Base-by-base conservation (phyloP, 2,113 vertebrate genomes). In the Centropristis striata region DNA sequence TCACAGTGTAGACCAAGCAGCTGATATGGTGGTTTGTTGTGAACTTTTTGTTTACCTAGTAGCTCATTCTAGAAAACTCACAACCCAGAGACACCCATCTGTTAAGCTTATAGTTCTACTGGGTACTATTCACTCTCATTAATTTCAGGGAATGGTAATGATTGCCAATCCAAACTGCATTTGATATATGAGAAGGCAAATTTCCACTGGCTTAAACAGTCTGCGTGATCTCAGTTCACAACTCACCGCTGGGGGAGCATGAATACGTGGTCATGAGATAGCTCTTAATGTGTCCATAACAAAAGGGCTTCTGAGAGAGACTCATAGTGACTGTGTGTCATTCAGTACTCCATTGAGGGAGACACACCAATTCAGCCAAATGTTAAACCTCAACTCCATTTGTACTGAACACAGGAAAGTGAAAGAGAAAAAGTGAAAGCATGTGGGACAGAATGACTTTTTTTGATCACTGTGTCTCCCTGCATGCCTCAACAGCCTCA, bases 201-300 rank as follows among this genome's bases (percentile, higher is more conserved):
- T 71, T 79, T 84, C 58, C 77, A 66, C 27, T 3, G 53, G 64
- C 57, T 53, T 71, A 47, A 23, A 76, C 32, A 49, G 63, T 61
- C 15, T 18, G 85, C 20, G 21, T 70, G 85, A 59, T 58, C 55
- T 23, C 18, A 64, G 32, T 47, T 78, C 5, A n/a, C 21, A 49
- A 41, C 28, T 78, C 69, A 71, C 54, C 75, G 72, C 50, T 75
- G 81, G 69, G 76, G 71, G 72, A 84, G 67, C 57, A 23, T 86
- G 85, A 82, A 75, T 84, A 86, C 68, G 84, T 90, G 88, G 88
- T 90, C 90, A 91, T 81, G 67, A 83, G 81, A 87, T 71, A 47
- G 66, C 65, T 71, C 23, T 67, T 28, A 82, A 78, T 68, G 71
- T 60, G 53, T 69, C 73, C 76, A 79, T 39, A 84, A 91, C 80